Base-by-base conservation (phyloP, 1,140 invertebrate species). In the Zaprionus inermis region DNA sequence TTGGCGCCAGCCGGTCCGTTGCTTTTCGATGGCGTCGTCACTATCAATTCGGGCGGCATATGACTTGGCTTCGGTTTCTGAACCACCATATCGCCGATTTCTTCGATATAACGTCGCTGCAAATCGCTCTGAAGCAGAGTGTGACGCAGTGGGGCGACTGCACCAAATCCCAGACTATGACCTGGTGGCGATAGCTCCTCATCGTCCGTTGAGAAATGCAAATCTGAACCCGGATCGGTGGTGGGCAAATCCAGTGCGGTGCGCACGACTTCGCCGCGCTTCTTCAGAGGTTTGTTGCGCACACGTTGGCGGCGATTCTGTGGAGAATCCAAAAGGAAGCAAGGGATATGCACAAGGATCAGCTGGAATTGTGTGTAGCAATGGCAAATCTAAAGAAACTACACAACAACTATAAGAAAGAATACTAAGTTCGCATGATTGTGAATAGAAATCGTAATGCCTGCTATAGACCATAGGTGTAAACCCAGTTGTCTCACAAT, bases 171-270 rank as follows among this genome's bases (percentile, higher is more conserved):
- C 7, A 69, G 57, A 11, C 72, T 57, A 6, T 77, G 77, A 1
- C 75, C 76, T 5, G 34, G 41, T 7, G 86, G 66, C 14, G 79
- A 64, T 38, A 91, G 79, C 72, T 84, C 79, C 72, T 94, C 93
- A 36, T 94, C 93, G 6, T 92, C 93, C 7, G 93, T 94, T 16
- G 94, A 93, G 32, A 91, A 93, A 52, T 92, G 93, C 63, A 94
- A 78, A 76, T 94, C 94, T n/a, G 93, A 94, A 1, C 93, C 93
- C 0, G 94, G 94, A 88, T 94, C 94, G 1, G 93, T 93, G 6
- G 93, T 94, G 28, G 93, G 93, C 59, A 94, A 78, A 66, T 94
- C 94, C 68, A 94, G 91, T 0, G 92, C 91, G 28, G 92, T 90
- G 72, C 93, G 88, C 24, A 80, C 74, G 46, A 81, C 55, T 20